phyloP scores from a whole-genome alignment of 1,140 invertebrate species.

The Drosophila littoralis region DNA sequence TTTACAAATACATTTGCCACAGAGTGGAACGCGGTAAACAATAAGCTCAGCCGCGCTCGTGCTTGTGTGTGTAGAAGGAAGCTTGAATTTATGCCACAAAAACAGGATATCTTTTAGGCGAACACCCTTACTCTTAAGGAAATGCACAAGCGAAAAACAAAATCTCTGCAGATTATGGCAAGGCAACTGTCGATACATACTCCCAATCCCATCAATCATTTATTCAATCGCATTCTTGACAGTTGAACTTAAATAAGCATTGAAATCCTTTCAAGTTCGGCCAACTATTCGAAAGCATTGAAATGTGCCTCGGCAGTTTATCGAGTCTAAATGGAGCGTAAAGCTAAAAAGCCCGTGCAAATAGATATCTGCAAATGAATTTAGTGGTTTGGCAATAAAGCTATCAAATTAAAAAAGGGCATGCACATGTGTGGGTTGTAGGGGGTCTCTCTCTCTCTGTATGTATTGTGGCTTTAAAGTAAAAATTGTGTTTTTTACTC shows the following conservation, averaged over 20 bases:
- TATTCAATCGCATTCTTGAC: conserved; percentile 36
- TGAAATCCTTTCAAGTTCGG: conserved; percentile 40
- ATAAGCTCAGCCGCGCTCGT: too few species aligned
- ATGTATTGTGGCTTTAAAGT: conserved; percentile 8
- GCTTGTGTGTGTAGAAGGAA: too few species aligned
- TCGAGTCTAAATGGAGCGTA: conserved; percentile 9
- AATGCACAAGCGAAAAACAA: background rate
- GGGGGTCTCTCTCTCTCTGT: conserved; percentile 14
- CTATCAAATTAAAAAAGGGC: conserved; percentile 45
- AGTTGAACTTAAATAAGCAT: conserved; percentile 39
- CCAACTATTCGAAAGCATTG: conserved; percentile 11
- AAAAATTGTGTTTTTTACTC: conserved; percentile 41
- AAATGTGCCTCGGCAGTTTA: background rate
- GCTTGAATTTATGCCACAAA: too few species aligned
- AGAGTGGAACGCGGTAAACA: too few species aligned
- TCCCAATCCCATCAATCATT: conserved; percentile 36
- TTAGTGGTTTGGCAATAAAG: conserved; percentile 34
- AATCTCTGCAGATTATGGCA: background rate
- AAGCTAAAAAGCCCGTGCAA: conserved; percentile 7
- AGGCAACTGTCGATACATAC: background rate
- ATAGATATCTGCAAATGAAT: conserved; percentile 42
- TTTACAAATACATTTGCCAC: too few species aligned
- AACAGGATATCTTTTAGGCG: too few species aligned
- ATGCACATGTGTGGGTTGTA: background rate
- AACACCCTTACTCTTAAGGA: background rate